Base-by-base conservation (phyloP, 2,888 invertebrate species). In the Drosophila mayaguana region DNA sequence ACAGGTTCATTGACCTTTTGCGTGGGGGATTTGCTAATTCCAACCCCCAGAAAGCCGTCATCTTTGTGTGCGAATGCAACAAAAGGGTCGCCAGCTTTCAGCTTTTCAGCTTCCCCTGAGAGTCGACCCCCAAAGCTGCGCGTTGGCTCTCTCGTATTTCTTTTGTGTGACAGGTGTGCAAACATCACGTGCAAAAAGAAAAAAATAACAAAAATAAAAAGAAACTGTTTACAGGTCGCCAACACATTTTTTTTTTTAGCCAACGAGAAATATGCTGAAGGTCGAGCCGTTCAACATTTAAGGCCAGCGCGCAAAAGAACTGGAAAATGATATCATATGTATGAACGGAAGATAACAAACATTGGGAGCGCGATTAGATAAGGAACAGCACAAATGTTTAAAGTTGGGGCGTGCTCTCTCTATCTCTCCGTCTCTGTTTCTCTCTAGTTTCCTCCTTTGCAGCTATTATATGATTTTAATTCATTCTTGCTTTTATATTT, bases 261-360 rank as follows among this genome's bases (percentile, higher is more conserved):
- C 84, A 84, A 65, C 22, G 53, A 72, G 64, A 83, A 86, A 74
- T 78, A 87, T 83, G 78, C 55, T 89, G 84, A 84, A 84, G 89
- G 84, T 84, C 84, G 81, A 75, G 67, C 57, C 64, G 56, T 38
- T 63, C 65, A 60, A 61, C 62, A 64, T 78, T 78, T 72, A 68
- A 78, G 67, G 73, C 54, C 57, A 70, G 66, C 55, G 60, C 46
- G 50, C 66, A 34, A 46, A 69, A 76, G 61, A 75, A 50, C 40
- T 42, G 48, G 40, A 61, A 71, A 76, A 89, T 84, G 84, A 84
- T 87, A 84, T 84, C 84, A 84, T 84, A 74, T 74, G 50, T 80
- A 65, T 76, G 66, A 28, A 50, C 61, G 78, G 71, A 80, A 87
- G 83, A 84, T 84, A 84, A 81, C 74, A 87, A 84, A 89, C 78